phyloP scores from a whole-genome alignment of 2,797 vertebrate genomes.

The Falco columbarius region DNA sequence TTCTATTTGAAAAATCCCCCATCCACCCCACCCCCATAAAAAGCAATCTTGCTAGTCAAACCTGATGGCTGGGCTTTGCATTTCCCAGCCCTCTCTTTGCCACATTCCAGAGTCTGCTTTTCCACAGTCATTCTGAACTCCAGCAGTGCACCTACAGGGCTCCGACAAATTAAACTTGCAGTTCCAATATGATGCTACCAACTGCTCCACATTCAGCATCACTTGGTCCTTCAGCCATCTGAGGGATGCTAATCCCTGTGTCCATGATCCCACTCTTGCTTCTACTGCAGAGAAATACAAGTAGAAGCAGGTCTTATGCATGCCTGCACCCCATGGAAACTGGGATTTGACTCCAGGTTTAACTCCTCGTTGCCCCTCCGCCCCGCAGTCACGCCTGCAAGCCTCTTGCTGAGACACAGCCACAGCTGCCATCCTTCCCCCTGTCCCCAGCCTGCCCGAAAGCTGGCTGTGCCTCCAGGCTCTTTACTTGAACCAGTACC shows the following conservation, averaged over 20 bases:
- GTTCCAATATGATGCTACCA: not conserved
- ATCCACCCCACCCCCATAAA: not conserved
- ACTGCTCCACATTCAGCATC: not conserved
- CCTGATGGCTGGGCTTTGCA: not conserved
- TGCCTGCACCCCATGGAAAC: not conserved
- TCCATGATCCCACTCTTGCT: not conserved
- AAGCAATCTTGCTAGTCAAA: not conserved
- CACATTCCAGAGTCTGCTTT: not conserved
- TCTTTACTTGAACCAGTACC: not conserved
- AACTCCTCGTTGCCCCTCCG: not conserved
- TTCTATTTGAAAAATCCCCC: not conserved
- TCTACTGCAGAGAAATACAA: not conserved
- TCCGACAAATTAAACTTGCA: not conserved
- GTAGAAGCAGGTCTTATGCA: not conserved
- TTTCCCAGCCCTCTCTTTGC: not conserved
- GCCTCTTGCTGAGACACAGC: not conserved
- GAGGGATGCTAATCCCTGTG: not conserved
- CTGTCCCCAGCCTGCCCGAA: not conserved
- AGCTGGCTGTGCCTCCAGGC: not conserved
- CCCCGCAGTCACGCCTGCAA: fast-evolving
- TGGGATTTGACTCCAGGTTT: not conserved
- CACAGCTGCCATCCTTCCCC: not conserved
- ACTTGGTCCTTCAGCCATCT: not conserved
- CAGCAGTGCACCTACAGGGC: not conserved
- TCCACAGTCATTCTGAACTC: not conserved